A percentile compares a stretch with the other conserved stretches of the same genome.
Conservation (phyloP, 2,113 vertebrate genomes). For the Rhipidura dahli region DNA sequence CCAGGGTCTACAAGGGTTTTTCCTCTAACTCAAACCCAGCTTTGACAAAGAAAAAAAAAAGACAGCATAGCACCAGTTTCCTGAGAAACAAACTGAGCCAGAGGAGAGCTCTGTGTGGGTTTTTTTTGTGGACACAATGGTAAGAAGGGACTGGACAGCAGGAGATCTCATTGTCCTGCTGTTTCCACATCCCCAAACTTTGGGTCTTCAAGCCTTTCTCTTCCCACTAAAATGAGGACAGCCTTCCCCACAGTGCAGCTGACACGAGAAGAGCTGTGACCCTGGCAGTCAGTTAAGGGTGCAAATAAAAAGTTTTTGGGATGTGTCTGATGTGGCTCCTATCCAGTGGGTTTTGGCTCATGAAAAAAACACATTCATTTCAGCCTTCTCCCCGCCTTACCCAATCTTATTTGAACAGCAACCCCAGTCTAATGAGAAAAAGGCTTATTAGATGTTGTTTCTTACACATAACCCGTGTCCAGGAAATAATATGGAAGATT, state of each 20-base stretch:
- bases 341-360: neutral
- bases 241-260: neutral
- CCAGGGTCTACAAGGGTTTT: neutral
- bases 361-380: neutral
- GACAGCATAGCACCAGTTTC: neutral
- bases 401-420: conserved; percentile 11
- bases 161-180: neutral
- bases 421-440: neutral
- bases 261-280: neutral
- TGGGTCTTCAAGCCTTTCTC: neutral
- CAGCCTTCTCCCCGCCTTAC: neutral
- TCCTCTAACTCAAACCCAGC: neutral
- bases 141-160: neutral
- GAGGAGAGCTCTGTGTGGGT: neutral
- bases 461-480: neutral
- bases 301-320: neutral
- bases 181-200: neutral
- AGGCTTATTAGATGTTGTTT: conserved; percentile 28
- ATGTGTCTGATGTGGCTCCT: neutral
- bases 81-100: neutral
- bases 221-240: neutral
- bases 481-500: conserved; percentile 29
- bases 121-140: neutral
- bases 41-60: neutral
- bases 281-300: neutral